Conservation (phyloP, 2,888 invertebrate genomes). For the Dicroscelio sp. region DNA sequence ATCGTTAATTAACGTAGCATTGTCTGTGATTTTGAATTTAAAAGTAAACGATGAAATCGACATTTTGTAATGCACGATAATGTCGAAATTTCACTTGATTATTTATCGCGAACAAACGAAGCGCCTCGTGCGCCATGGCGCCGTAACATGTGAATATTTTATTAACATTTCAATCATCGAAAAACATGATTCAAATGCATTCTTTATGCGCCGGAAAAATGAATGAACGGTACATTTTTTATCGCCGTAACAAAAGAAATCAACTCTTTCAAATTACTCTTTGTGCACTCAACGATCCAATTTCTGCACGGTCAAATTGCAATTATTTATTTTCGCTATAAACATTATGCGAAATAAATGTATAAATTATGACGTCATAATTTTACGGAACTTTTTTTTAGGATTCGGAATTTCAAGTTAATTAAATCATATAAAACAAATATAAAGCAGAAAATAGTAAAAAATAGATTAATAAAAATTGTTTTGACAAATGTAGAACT, state of each 20-base stretch:
- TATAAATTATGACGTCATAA: no score
- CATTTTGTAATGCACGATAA: background rate
- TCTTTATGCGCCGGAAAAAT: background rate
- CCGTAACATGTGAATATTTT: slow-evolving; percentile 13
- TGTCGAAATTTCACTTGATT: slow-evolving; percentile 13
- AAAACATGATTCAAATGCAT: slow-evolving; percentile 6
- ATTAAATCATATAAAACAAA: no score
- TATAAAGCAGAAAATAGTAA: no score
- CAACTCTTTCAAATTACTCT: slow-evolving; percentile 23
- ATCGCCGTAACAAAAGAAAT: background rate
- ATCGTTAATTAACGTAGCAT: background rate
- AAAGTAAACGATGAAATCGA: background rate
- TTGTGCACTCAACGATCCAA: no score
- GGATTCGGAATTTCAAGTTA: no score
- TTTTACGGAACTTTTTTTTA: no score
- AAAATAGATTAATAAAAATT: no score
- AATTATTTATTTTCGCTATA: background rate
- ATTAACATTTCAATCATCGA: slow-evolving; percentile 40
- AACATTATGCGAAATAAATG: background rate
- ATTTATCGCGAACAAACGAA: slow-evolving; percentile 20
- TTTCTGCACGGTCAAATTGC: no score
- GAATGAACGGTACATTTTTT: background rate
- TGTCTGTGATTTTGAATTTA: background rate
- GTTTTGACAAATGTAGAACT: no score
- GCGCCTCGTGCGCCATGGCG: background rate